phyloP scores from a whole-genome alignment of 2,888 invertebrate species.

The Cantharis rufa region DNA sequence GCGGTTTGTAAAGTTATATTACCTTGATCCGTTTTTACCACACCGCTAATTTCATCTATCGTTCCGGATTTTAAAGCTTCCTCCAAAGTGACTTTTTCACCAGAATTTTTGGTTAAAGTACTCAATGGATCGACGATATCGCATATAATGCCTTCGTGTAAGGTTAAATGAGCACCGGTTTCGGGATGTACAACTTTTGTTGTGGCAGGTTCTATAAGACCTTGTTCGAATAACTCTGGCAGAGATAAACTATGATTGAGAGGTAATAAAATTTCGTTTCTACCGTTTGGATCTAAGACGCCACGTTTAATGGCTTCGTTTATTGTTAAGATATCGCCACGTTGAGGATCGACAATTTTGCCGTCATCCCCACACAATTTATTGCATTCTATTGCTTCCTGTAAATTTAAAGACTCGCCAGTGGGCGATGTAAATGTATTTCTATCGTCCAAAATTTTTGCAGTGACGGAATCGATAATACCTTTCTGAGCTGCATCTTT shows the following conservation, averaged over 20 bases:
- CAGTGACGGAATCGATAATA: conserved; percentile 77
- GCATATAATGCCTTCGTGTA: conserved; percentile 84
- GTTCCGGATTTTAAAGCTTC: conserved; percentile 75
- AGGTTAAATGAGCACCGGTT: conserved; percentile 75
- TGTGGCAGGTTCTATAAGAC: conserved; percentile 74
- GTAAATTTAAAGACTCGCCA: conserved; percentile 69
- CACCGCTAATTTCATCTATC: conserved; percentile 71
- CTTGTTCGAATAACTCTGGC: conserved; percentile 83
- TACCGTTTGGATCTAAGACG: conserved; percentile 76
- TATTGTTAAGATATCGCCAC: conserved; percentile 78
- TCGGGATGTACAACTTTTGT: conserved; percentile 86
- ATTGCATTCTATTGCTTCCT: conserved; percentile 73
- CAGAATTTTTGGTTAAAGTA: conserved; percentile 65
- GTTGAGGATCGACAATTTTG: conserved; percentile 79
- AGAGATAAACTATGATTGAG: conserved; percentile 79
- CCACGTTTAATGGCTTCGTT: conserved; percentile 84
- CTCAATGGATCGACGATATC: conserved; percentile 86
- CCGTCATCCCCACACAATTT: conserved; percentile 76
- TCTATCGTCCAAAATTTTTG: conserved; percentile 67
- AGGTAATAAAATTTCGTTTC: conserved; percentile 77
- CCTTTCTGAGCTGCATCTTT: conserved; percentile 78
- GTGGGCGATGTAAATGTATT: conserved; percentile 62
- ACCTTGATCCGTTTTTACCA: conserved; percentile 66
- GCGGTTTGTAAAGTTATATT: conserved; percentile 71
- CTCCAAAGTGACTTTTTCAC: conserved; percentile 70